These are phyloP conservation scores for Disparrhopalites patrizii DNA, from an alignment of 2,888 invertebrate genomes.

Conservation along the genomic window DNA sequence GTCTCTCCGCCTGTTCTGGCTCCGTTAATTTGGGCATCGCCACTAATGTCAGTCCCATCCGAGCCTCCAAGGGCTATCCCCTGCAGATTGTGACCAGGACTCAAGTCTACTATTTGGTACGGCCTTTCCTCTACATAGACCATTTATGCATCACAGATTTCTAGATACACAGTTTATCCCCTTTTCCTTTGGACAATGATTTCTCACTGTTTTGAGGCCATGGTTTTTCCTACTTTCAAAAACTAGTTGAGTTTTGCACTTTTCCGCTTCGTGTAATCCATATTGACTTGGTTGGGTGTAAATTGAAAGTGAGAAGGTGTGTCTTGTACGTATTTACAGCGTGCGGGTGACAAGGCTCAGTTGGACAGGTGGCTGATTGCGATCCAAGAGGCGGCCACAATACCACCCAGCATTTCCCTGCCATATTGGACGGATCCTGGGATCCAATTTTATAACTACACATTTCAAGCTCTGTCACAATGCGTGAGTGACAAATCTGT, in stretches of 20 bases:
- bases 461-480: conserved; percentile 41
- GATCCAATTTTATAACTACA: conserved; percentile 39
- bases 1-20: conserved; percentile 56
- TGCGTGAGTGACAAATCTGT: no score
- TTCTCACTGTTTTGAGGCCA: no score
- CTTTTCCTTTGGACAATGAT: no score
- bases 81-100: conserved; percentile 45
- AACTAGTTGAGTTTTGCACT: no score
- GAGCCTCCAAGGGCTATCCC: conserved; percentile 45
- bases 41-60: conserved; percentile 42
- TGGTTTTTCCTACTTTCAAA: no score
- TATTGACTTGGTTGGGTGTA: not conserved
- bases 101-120: conserved; percentile 47
- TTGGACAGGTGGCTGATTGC: conserved; percentile 58
- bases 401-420: conserved; percentile 33
- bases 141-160: no score
- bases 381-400: conserved; percentile 53
- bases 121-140: no score
- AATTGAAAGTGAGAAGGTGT: not conserved
- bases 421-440: conserved; percentile 40
- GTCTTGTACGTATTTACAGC: conserved; percentile 49
- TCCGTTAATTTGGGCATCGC: conserved; percentile 53
- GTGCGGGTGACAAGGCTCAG: conserved; percentile 54
- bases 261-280: not conserved
- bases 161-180: no score